Base-by-base conservation (phyloP, 2,797 vertebrate species). In the Eurystomus glaucurus region DNA sequence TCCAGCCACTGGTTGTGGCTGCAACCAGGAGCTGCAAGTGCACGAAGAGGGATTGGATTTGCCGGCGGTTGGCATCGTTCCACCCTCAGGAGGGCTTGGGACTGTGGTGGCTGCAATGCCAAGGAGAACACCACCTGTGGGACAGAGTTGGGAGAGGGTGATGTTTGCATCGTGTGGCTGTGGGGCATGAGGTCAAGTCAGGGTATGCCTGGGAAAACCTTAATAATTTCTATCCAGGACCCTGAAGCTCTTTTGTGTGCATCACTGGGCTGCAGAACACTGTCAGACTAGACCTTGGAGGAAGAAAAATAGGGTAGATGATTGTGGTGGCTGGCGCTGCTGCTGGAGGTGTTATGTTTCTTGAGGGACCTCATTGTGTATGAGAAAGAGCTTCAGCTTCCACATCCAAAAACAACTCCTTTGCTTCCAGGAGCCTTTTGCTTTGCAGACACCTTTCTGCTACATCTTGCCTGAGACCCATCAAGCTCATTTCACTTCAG, bases 1-100 rank as follows among this genome's bases (percentile, higher is more conserved):
- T 39, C 12, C 37, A 12, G 39, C 45, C 69, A 37, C 45, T 39
- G 20, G 28, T 50, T 39, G 74, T 10, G 51, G 54, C 54, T 45
- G 17, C n/a, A n/a, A n/a, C n/a, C 31, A 21, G 31, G 57, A 70
- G 35, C 29, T 39, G 19, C 21, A 11, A n/a, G 55, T 11, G 11
- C 39, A 3, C 0, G 2, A 29, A 8, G 35, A n/a, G 14, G 10
- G 55, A 17, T 1, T 58, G 41, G 22, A 16, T n/a, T 26, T 22
- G 4, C 9, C 48, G 37, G 39, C 1, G 0, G 12, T 3, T 14
- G 43, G 29, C n/a, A 31, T 48, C 58, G 10, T 37, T 20, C 23
- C 75, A 7, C 4, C 14, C 33, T n/a, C 50, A 19, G 48, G 48
- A 75, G 8, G 35, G 43, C 22, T 58, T 58, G 23, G 19, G 11